These are phyloP conservation scores for Cotesia vestalis DNA, from an alignment of 1,140 invertebrate genomes.

Conservation along the genomic window DNA sequence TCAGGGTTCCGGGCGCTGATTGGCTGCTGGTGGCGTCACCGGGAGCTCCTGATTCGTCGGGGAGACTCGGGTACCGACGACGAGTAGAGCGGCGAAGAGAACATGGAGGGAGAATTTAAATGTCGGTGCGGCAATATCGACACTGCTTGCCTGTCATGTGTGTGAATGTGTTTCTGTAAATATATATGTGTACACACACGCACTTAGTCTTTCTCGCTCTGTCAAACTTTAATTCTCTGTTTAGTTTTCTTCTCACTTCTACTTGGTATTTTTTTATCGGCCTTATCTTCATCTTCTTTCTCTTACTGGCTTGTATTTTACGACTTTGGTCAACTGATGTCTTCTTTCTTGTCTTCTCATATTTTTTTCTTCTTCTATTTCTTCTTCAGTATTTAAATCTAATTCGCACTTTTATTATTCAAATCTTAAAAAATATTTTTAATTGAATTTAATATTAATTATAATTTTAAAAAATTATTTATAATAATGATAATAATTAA, in stretches of 20 bases:
- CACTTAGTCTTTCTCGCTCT: no score
- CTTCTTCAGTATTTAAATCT: no score
- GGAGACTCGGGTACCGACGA: constrained; percentile 46
- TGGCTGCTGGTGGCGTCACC: constrained; percentile 57
- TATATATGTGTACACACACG: no score
- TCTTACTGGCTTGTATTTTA: no score
- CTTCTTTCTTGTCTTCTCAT: neutral
- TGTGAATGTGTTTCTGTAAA: neutral
- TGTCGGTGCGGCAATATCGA: constrained; percentile 33
- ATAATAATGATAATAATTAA: no score
- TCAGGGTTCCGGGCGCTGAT: constrained; percentile 52
- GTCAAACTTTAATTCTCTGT: no score
- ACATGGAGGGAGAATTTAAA: constrained; percentile 46
- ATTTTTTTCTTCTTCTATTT: neutral
- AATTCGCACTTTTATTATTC: no score
- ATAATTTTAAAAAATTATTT: no score
- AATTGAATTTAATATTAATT: no score
- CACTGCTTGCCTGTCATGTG: constrained; percentile 1
- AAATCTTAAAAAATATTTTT: no score
- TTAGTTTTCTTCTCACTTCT: neutral
- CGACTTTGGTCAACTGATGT: no score
- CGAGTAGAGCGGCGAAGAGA: neutral
- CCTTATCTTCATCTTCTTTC: neutral
- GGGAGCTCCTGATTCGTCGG: constrained; percentile 42
- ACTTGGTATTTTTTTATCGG: neutral